phyloP scores from a whole-genome alignment of 2,113 vertebrate genomes.

The Hydropotes inermis region DNA sequence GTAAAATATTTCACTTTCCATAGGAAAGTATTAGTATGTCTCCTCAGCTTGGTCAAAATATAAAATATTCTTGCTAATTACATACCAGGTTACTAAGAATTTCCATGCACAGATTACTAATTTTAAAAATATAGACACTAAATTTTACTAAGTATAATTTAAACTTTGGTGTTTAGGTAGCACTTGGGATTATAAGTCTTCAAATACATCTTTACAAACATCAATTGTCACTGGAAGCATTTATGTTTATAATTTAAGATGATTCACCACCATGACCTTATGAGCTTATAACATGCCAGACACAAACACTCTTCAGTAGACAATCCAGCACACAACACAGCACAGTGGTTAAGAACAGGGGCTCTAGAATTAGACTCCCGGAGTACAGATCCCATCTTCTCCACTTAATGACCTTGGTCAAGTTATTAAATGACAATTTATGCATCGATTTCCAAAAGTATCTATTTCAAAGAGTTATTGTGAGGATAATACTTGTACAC shows the following conservation, averaged over 20 bases:
- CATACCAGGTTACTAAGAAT: background rate
- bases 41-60: constrained; percentile 2
- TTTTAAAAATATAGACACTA: background rate
- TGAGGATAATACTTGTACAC: background rate
- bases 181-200: background rate
- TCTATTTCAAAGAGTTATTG: background rate
- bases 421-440: background rate
- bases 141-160: constrained; percentile 20
- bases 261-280: background rate
- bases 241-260: background rate
- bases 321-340: background rate
- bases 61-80: background rate
- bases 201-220: background rate
- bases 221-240: background rate
- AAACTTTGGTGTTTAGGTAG: background rate
- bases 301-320: background rate
- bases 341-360: background rate
- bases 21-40: background rate
- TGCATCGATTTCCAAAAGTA: background rate
- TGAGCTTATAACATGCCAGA: background rate
- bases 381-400: background rate
- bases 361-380: background rate
- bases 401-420: background rate
- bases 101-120: background rate
- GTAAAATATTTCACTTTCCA: background rate